Conservation (phyloP, 2,113 vertebrate species). For the Perccottus glenii region DNA sequence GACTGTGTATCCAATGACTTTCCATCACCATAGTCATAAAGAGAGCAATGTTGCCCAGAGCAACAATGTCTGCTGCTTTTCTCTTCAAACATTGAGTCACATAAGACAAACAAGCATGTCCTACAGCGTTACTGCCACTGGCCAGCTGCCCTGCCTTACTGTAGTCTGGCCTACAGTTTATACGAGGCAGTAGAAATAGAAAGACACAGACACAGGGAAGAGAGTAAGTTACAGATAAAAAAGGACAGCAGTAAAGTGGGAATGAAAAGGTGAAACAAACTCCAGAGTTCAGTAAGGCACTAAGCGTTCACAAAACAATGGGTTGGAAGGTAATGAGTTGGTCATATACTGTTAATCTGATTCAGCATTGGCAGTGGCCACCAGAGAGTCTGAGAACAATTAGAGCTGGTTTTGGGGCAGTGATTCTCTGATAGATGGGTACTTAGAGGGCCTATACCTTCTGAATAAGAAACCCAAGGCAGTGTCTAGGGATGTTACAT, state of each 20-base stretch:
- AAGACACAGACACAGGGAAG: constrained; percentile 33
- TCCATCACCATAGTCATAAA: constrained; percentile 28
- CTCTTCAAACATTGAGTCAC: constrained; percentile 42
- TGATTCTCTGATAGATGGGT: constrained; percentile 74
- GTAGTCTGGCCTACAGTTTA: constrained; percentile 21
- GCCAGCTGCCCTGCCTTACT: constrained; percentile 46
- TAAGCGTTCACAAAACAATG: constrained; percentile 46
- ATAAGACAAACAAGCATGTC: constrained; percentile 68
- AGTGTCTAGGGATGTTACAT: constrained; percentile 57
- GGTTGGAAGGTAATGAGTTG: constrained; percentile 59
- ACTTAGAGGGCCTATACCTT: constrained; percentile 61
- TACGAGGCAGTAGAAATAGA: constrained; percentile 1
- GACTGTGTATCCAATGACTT: constrained; percentile 43
- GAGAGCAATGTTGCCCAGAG: constrained; percentile 57
- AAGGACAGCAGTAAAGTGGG: constrained; percentile 13
- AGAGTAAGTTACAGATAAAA: constrained; percentile 33
- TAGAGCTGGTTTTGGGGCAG: constrained; percentile 68
- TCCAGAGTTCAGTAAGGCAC: constrained; percentile 24
- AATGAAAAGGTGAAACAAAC: constrained; percentile 34
- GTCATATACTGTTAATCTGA: constrained; percentile 65
- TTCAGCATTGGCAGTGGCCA: constrained; percentile 56
- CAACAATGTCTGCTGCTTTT: constrained; percentile 49
- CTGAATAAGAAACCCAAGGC: constrained; percentile 67
- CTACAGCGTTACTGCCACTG: constrained; percentile 33
- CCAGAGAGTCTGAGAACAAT: constrained; percentile 66